phyloP scores from a whole-genome alignment of 2,113 vertebrate genomes.

The Nesogale talazaci region DNA sequence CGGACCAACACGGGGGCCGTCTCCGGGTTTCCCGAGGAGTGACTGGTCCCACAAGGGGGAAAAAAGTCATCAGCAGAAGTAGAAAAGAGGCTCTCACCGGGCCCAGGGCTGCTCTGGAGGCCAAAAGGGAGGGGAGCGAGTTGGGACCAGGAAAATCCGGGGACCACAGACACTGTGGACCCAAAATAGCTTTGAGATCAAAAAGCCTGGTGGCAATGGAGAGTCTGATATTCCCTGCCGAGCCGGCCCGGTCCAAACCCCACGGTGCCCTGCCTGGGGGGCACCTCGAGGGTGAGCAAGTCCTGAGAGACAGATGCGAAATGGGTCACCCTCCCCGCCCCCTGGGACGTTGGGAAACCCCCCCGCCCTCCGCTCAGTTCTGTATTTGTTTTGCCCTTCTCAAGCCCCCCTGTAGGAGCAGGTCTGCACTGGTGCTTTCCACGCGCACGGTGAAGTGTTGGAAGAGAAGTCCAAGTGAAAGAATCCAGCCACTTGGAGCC shows the following conservation, averaged over 20 bases:
- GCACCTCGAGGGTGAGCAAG: constrained; percentile 28
- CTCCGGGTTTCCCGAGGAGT: background rate
- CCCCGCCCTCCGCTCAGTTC: constrained; percentile 40
- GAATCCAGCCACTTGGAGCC: constrained; percentile 50
- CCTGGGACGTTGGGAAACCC: background rate
- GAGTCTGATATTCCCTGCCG: background rate
- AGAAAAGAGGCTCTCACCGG: background rate
- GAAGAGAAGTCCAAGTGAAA: constrained; percentile 55
- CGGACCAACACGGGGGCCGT: accelerated
- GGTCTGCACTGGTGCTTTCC: constrained; percentile 37
- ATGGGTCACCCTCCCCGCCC: constrained; percentile 42
- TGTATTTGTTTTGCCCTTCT: constrained; percentile 59
- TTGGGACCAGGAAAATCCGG: background rate
- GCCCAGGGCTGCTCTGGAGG: background rate
- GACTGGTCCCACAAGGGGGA: too few relatives aligned
- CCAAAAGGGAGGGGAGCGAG: too few relatives aligned
- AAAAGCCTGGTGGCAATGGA: background rate
- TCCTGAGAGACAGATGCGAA: constrained; percentile 81
- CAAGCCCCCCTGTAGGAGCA: constrained; percentile 27
- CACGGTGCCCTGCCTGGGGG: background rate
- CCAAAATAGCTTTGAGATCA: background rate
- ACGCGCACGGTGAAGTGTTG: constrained; percentile 45
- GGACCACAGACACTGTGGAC: background rate
- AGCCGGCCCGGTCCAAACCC: background rate
- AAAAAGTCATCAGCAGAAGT: background rate